Evolutionary conservation across 2,888 invertebrate species (phyloP), one percentile per base, ranked within the genome.

Genomic region (Stenurella melanura): DNA sequence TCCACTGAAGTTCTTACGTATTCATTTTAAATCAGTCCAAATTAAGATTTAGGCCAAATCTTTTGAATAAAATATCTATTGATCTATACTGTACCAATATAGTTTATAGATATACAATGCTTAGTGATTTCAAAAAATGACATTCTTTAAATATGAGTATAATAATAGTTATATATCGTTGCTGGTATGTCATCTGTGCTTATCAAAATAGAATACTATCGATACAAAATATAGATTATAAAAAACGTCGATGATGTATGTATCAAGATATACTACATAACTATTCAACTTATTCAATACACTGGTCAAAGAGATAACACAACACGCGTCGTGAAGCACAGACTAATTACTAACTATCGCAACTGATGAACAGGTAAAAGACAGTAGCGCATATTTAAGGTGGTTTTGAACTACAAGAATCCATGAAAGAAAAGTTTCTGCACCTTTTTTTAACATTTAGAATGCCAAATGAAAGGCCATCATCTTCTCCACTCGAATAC

Each of bases 11-110:
- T 15, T 50, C 50, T 50, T 58, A 58, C 58, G 21, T 58, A 58
- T 58, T 58, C 12, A 12, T 58, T 58, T 58, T 19, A n/a, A 4
- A 50, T 58, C 58, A 58, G 58, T 58, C 58, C 58, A 58, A 58
- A 58, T 58, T 58, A 58, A 21, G 9, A 3, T 19, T 58, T 58
- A 58, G 58, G 58, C 58, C 58, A 58, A 58, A 21, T 58, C 3
- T 58, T 17, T 15, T 50, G 1, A 1, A 42, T 42, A 42, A 42
- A 12, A 15, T 42, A 42, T 42, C 42, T 42, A 42, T 3, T 42
- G n/a, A 50, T 50, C n/a, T 50, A 15, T 11, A 50, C 50, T n/a
- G 15, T 50, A 50, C 50, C 50, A 50, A 15, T 15, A 11, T 50
- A 50, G n/a, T 50, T n/a, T 50, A 50, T 6, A 50, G 50, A 4